Evolutionary conservation across 2,113 vertebrate species (phyloP), one percentile per base, ranked within the genome.

Genomic region (Indri indri): DNA sequence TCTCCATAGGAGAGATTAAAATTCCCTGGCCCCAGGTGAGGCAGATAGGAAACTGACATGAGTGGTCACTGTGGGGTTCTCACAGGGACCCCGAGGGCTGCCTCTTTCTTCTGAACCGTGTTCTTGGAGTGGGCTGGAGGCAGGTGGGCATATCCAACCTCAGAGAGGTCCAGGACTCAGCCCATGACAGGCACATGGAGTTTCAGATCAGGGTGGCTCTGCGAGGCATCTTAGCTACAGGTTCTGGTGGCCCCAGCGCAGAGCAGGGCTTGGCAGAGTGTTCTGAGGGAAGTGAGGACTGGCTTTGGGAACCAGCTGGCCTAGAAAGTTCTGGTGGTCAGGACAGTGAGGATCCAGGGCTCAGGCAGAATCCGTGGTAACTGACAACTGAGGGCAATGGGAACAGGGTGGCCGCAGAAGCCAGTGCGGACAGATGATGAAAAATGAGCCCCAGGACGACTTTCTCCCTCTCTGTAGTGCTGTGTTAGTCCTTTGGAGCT

Each of bases 391-490:
- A 63, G 22, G 34, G 23, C 42, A 6, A 6, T 5, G 8, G 27
- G 27, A 6, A 50, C 40, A 71, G 22, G 12, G 70, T n/a, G 59
- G 20, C 14, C 54, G 23, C n/a, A 34, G 74, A 59, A 34, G 34
- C 73, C 30, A 45, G 34, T 52, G 50, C 25, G 18, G 57, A 65
- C 10, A 45, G 14, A 80, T 22, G n/a, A 17, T 30, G 27, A 90
- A n/a, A 23, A 2, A 0, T 1, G 1, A 83, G 16, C 1, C 2
- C 7, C 6, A 13, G 32, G 45, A 65, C 13, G 7, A 4, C 1
- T 1, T 8, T 0, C 10, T 18, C 47, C 27, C 17, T 40, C 54
- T 66, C 6, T 57, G 61, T 70, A 40, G 30, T 42, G 30, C 22
- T 83, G 20, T 10, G 27, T 30, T 86, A 12, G 37, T 82, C 37